Evolutionary conservation across 2,797 vertebrate species (phyloP).

Genomic region (Paramormyrops hopkinsi): DNA sequence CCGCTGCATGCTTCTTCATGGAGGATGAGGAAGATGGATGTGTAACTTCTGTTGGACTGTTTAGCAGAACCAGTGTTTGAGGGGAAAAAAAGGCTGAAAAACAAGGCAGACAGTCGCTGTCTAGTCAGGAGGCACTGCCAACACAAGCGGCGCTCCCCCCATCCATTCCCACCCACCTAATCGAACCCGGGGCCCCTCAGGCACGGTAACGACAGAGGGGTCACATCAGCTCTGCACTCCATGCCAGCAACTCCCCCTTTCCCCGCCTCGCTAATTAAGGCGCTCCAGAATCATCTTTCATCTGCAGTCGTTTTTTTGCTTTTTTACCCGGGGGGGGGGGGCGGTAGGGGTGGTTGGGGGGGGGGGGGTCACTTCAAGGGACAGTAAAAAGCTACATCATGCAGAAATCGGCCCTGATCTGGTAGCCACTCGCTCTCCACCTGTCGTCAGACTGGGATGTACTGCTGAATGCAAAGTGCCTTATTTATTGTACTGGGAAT

Average conservation of each 20-base stretch:
- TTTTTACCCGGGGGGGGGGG: background rate
- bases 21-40: background rate
- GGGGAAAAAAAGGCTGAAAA: background rate
- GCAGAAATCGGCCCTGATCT: constrained; percentile 6
- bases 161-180: background rate
- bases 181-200: background rate
- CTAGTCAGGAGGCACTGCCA: background rate
- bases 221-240: background rate
- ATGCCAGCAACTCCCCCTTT: background rate
- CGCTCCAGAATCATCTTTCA: background rate
- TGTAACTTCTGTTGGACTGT: background rate
- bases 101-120: background rate
- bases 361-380: background rate
- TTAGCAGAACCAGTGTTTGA: background rate
- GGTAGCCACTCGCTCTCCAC: background rate
- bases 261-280: background rate
- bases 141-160: background rate
- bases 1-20: background rate
- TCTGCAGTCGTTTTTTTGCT: background rate
- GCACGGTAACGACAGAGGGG: background rate
- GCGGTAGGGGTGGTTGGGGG: background rate
- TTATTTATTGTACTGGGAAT: constrained; percentile 9
- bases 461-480: background rate
- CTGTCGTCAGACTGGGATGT: background rate
- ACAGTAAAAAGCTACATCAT: background rate